Base-by-base conservation (phyloP, 2,113 vertebrate species). In the Orycteropus afer region DNA sequence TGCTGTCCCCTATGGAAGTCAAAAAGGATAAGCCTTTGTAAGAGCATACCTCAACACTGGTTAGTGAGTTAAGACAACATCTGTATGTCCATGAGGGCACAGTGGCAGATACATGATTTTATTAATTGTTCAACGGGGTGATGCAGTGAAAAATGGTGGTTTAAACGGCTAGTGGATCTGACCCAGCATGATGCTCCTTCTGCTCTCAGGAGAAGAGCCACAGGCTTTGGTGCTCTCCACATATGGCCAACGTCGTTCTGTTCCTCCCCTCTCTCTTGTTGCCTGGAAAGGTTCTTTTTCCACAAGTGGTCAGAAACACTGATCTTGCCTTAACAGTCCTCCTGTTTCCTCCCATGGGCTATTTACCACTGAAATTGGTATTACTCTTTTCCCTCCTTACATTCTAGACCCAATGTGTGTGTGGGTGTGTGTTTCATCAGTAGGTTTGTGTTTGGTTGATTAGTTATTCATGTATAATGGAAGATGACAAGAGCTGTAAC, bases 391-490 rank as follows among this genome's bases (percentile, higher is more conserved):
- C 87, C 84, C 71, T 59, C 40, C 89, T 95, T 91, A 76, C 86
- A 91, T 90, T 78, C 86, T 47, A 79, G 27, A 95, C 74, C 93
- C 89, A 96, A 93, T 89, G 77, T 1, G 32, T 27, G 63, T 4
- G 63, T n/a, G n/a, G n/a, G n/a, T n/a, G 0, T 95, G 93, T 95
- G 86, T 95, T 85, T 93, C 95, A 96, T 96, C 97, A 96, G 91
- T 91, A 76, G 96, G 80, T 93, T 96, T 97, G 96, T 96, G 88
- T 95, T 93, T 94, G 92, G 96, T 85, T 97, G 97, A 97, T 97
- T 96, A 96, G 97, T 96, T 98, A 96, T 97, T 97, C 97, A 95
- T 96, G 93, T 85, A 32, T 93, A 95, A 95, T 92, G 82, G 87
- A 89, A 81, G 91, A 93, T 77, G 96, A 96, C 95, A 97, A 96